These are phyloP conservation scores for Elymnias hypermnestra DNA, from an alignment of 1,140 invertebrate species.

Conservation along the genomic window DNA sequence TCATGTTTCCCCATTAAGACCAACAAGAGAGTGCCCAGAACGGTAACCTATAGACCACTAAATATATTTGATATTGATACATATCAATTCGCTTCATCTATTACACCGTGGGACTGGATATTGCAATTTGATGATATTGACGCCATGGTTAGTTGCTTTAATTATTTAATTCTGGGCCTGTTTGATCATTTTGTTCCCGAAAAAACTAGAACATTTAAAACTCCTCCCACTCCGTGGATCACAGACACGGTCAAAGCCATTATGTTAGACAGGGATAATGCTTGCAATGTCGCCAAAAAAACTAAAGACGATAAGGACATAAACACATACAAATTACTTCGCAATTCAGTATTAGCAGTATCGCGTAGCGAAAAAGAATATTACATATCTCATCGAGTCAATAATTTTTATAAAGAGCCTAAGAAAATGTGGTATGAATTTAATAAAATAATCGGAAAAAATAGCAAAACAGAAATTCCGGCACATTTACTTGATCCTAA, in stretches of 20 bases:
- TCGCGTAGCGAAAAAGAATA: conserved; percentile 1
- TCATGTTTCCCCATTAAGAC: background rate
- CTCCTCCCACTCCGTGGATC: conserved; percentile 4
- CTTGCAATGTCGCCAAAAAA: conserved; percentile 1
- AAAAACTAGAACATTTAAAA: conserved; percentile 3
- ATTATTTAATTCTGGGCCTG: too few relatives aligned
- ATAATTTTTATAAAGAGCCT: background rate
- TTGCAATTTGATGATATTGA: too few relatives aligned
- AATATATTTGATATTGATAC: conserved; percentile 1
- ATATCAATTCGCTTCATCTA: conserved; percentile 6
- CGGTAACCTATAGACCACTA: conserved; percentile 3
- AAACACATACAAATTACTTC: conserved; percentile 3
- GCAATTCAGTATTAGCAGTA: background rate
- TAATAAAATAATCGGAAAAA: background rate
- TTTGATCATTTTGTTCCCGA: too few relatives aligned
- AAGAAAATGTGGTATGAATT: conserved; percentile 4
- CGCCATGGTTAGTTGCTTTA: too few relatives aligned
- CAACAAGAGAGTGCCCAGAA: background rate
- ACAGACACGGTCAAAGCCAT: conserved; percentile 5
- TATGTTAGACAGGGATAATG: conserved; percentile 4
- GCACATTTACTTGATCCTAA: background rate
- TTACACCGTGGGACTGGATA: conserved; percentile 4
- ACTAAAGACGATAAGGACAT: background rate
- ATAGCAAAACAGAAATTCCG: background rate
- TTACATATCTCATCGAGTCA: conserved; percentile 1